These are phyloP conservation scores for Mixornis gularis DNA, from an alignment of 2,113 vertebrate species.

Conservation along the genomic window DNA sequence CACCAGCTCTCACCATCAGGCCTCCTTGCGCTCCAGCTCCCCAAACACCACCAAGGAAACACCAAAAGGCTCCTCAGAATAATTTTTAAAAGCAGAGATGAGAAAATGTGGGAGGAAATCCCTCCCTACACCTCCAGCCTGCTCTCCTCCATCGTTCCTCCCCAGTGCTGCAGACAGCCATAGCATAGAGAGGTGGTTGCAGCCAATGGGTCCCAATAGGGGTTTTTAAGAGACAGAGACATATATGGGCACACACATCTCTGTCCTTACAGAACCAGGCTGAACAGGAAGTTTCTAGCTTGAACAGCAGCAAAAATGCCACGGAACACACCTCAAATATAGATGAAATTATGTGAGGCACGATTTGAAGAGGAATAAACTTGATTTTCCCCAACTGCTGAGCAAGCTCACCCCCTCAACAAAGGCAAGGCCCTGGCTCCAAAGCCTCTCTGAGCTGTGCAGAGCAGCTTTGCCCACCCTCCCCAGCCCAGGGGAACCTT, in stretches of 20 bases:
- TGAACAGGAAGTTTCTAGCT: neutral
- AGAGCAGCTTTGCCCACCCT: neutral
- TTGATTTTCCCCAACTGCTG: rapidly evolving
- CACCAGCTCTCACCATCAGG: neutral
- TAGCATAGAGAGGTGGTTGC: neutral
- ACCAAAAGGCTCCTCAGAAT: neutral
- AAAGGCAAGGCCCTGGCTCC: neutral
- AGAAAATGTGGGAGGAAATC: neutral
- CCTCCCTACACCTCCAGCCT: neutral
- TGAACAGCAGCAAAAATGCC: neutral
- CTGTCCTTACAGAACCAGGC: neutral
- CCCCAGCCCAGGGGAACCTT: neutral
- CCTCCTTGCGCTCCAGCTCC: neutral
- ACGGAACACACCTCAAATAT: rapidly evolving
- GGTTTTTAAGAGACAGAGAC: neutral
- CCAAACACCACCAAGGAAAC: neutral
- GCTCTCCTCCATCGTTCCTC: rapidly evolving
- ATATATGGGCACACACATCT: rapidly evolving
- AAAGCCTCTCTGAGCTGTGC: rapidly evolving
- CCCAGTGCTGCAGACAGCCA: rapidly evolving
- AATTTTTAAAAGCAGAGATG: neutral
- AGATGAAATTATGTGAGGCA: rapidly evolving
- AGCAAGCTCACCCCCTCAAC: neutral
- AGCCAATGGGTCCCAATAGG: rapidly evolving
- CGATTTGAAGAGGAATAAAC: neutral